A percentile compares a stretch with the other conserved stretches of the same genome.
phyloP scores from a whole-genome alignment of 92 coral and sea anemone genomes.

The Galaxea fascicularis region DNA sequence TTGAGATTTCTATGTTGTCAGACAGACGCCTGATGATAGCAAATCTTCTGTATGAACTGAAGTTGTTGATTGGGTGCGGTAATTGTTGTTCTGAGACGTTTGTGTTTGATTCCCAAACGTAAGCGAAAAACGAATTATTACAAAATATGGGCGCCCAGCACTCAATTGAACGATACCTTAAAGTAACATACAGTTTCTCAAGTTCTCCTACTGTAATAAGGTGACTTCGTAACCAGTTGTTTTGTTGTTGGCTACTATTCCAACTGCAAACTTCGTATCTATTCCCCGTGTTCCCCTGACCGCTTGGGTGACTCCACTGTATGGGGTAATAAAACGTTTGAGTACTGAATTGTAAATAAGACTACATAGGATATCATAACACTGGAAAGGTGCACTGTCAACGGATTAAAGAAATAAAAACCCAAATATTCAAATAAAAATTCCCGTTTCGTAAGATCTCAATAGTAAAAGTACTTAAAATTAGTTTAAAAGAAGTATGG shows the following conservation, averaged over 20 bases:
- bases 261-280: constrained; percentile 47
- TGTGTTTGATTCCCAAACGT: constrained; percentile 54
- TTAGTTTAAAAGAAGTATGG: too few relatives aligned
- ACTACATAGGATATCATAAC: too few relatives aligned
- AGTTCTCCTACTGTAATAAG: constrained; percentile 53
- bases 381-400: too few relatives aligned
- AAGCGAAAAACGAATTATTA: constrained; percentile 56
- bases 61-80: constrained; percentile 51
- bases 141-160: constrained; percentile 3
- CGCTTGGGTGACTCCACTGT: constrained; percentile 40
- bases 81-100: not conserved
- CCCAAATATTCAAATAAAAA: too few relatives aligned
- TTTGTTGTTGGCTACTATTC: constrained; percentile 38
- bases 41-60: constrained; percentile 10
- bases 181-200: constrained; percentile 41
- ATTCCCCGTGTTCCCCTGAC: not conserved
- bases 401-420: too few relatives aligned
- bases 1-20: constrained; percentile 1
- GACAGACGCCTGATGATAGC: not conserved
- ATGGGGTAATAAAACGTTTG: too few relatives aligned
- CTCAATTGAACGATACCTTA: constrained; percentile 43
- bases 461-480: too few relatives aligned
- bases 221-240: constrained; percentile 74
- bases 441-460: too few relatives aligned
- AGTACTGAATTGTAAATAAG: not conserved